phyloP scores from a whole-genome alignment of 2,797 vertebrate species.

The Sphenopsis melanotis region DNA sequence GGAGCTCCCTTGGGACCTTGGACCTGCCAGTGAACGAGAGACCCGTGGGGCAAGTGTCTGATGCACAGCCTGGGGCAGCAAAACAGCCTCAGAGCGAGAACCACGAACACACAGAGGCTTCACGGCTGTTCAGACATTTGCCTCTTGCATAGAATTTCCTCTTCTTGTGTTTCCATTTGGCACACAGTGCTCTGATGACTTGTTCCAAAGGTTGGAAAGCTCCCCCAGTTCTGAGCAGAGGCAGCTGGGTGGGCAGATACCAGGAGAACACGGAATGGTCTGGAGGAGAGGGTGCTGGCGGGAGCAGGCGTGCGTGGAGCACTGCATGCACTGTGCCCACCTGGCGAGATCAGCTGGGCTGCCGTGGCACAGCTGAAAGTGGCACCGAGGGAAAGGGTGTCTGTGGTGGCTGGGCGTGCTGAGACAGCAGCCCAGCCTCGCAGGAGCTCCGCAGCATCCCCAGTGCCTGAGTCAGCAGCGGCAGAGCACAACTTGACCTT shows the following conservation, averaged over 20 bases:
- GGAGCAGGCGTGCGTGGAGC: neutral
- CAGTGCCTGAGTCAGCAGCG: neutral
- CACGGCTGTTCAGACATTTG: neutral
- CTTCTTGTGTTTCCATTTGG: neutral
- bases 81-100: fast-evolving
- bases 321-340: fast-evolving
- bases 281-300: neutral
- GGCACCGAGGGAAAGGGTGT: neutral
- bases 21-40: neutral
- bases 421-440: neutral
- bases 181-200: neutral
- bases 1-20: neutral
- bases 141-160: neutral
- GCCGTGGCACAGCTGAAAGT: neutral
- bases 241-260: neutral
- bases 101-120: neutral
- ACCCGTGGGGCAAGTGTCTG: neutral
- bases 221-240: neutral
- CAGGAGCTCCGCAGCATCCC: neutral
- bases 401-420: neutral
- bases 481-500: constrained; percentile 6
- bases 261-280: neutral
- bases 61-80: neutral
- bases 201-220: neutral
- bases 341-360: neutral